Evolutionary conservation across 2,888 invertebrate species (phyloP), one percentile per base, ranked within the genome.

Genomic region (Ichneumoninae sp.): DNA sequence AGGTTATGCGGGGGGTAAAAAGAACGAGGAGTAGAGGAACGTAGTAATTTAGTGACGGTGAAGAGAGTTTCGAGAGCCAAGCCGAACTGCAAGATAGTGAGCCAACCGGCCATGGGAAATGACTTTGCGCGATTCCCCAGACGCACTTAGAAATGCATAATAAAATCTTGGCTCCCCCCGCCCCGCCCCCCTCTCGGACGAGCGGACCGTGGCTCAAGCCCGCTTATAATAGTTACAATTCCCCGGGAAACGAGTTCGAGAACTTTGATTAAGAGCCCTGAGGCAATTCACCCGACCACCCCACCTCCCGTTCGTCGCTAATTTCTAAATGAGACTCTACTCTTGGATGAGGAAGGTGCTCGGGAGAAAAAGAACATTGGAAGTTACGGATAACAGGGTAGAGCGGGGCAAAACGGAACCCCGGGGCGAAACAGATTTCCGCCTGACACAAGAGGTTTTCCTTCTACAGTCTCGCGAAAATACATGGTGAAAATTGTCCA

Each of bases 141-240:
- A 68, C 68, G 74, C 75, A 79, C 75, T 81, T 83, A 60, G 50
- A 86, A 83, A 83, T 81, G 81, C 85, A 86, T 86, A 83, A 83
- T 86, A 83, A 83, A 83, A 85, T 66, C 65, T 57, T 57, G 66
- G n/a, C 57, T 16, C 60, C 16, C n/a, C 22, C 57, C 40, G 10
- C 66, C n/a, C 26, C 33, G 19, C 44, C 40, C 40, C 40, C 40
- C 73, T 30, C n/a, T 26, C 19, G 40, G n/a, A 57, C 26, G 4
- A 22, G 57, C 57, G 57, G 4, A 57, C 4, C 30, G 36, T 36
- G 6, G 52, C 73, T 57, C 73, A n/a, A 73, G 57, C 26, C 26
- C 57, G 33, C 36, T 36, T 71, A 71, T 54, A 54, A 71, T 22
- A 54, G 54, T 71, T 71, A 54, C 19, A 71, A 54, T 71, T 33